Base-by-base conservation (phyloP, 1,140 invertebrate species). In the Proctacanthus coquilletti region DNA sequence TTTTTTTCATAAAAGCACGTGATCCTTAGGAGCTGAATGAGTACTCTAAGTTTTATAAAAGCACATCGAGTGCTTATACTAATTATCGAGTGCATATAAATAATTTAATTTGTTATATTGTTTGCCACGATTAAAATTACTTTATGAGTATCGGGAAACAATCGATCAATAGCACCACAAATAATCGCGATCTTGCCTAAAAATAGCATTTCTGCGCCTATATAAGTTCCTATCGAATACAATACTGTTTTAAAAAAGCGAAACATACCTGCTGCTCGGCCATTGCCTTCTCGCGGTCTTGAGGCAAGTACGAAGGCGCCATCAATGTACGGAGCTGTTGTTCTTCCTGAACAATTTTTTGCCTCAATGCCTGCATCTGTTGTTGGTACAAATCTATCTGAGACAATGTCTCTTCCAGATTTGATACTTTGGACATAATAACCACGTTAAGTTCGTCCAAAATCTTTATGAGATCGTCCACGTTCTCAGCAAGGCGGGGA, bases 181-280 rank as follows among this genome's bases (percentile, higher is more conserved):
- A n/a, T n/a, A n/a, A n/a, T n/a, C n/a, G n/a, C n/a, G n/a, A n/a
- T n/a, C n/a, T n/a, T n/a, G n/a, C n/a, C n/a, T n/a, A n/a, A n/a
- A n/a, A n/a, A n/a, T n/a, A n/a, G n/a, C n/a, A n/a, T n/a, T n/a
- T n/a, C 15, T 9, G 9, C 15, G 4, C 27, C 27, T 29, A 29
- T 29, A 11, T 4, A 29, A 29, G n/a, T 13, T 29, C 3, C n/a
- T 4, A 25, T 8, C n/a, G 23, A 8, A 25, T 25, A 25, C n/a
- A 18, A 29, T 19, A 31, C 15, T 31, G 21, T 5, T 33, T 18
- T 35, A 9, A 27, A 25, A 36, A 44, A 31, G 48, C n/a, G 33
- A 40, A 44, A 72, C 86, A 75, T 85, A 95, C 91, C 78, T 88
- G 83, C 72, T 91, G 85, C 58, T 92, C 84, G 52, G 76, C 69